Evolutionary conservation across 2,113 vertebrate species (phyloP), one percentile per base, ranked within the genome.

Genomic region (Pardalotus punctatus): DNA sequence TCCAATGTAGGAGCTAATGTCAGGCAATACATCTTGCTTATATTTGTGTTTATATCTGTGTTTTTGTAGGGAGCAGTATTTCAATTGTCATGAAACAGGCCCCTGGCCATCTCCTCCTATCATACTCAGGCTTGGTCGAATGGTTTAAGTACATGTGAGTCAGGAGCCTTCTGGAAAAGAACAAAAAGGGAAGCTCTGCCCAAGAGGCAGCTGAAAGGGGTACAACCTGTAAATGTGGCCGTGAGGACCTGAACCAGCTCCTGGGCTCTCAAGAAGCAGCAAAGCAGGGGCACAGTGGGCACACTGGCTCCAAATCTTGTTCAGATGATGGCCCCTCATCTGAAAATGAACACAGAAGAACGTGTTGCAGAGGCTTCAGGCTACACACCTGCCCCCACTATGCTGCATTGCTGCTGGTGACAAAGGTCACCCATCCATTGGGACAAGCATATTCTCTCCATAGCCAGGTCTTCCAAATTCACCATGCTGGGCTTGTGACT

Each of bases 171-270:
- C 18, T 71, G 61, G 12, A 65, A 54, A 53, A 89, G 3, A 81
- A 9, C 24, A 38, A 40, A 81, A 23, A 6, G 8, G 27, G 33
- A 69, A 93, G 20, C 12, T 85, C 31, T 93, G 31, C 16, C 40
- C 58, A 77, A 65, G 28, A 48, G 56, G 28, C 3, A 45, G 12
- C 8, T 11, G 14, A 35, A 36, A 14, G 12, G 11, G 5, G 6
- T 77, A 4, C 48, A 70, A n/a, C 14, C 9, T 0, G 0, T 29
- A 58, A 56, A 36, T 8, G n/a, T 25, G 47, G 15, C 31, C 33
- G 23, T 0, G 2, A 66, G n/a, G 24, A 22, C 53, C 56, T 78
- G 45, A 87, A 77, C 5, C 16, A 36, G 4, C 31, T 77, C 18
- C n/a, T 40, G 40, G 3, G 10, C 17, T 31, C 31, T 53, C 1